These are phyloP conservation scores for Chrysopilus asiliformis DNA, from an alignment of 2,888 invertebrate species.

Conservation along the genomic window DNA sequence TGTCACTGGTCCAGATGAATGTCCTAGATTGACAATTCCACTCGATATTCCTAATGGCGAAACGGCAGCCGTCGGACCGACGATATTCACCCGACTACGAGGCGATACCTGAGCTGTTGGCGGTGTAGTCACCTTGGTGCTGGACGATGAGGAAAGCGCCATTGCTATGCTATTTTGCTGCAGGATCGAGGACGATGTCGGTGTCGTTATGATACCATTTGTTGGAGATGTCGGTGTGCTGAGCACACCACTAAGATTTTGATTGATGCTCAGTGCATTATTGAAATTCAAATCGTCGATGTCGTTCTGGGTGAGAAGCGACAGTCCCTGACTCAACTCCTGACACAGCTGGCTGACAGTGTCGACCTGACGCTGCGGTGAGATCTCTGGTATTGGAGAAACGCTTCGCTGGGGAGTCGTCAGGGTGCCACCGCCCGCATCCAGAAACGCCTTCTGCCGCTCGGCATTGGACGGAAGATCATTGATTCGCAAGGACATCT, in stretches of 20 bases:
- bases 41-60: conserved; percentile 13
- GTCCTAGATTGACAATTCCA: neutral
- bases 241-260: conserved; percentile 38
- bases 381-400: conserved; percentile 65
- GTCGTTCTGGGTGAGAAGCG: conserved; percentile 48
- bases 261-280: conserved; percentile 41
- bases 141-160: conserved; percentile 15
- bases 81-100: conserved; percentile 40
- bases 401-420: conserved; percentile 40
- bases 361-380: conserved; percentile 44
- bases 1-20: conserved; percentile 41
- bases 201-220: conserved; percentile 6
- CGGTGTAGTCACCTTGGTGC: conserved; percentile 16
- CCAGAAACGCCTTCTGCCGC: conserved; percentile 44
- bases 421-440: conserved; percentile 24
- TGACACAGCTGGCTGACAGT: conserved; percentile 61
- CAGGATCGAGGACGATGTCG: conserved; percentile 1
- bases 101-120: conserved; percentile 42
- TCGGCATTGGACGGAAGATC: conserved; percentile 93
- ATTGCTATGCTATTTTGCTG: conserved; percentile 17
- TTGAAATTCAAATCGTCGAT: conserved; percentile 43
- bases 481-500: conserved; percentile 86
- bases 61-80: conserved; percentile 54
- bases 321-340: conserved; percentile 56
- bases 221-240: conserved; percentile 7